phyloP scores from a whole-genome alignment of 2,888 invertebrate species.

The Lacanobia wlatinum region DNA sequence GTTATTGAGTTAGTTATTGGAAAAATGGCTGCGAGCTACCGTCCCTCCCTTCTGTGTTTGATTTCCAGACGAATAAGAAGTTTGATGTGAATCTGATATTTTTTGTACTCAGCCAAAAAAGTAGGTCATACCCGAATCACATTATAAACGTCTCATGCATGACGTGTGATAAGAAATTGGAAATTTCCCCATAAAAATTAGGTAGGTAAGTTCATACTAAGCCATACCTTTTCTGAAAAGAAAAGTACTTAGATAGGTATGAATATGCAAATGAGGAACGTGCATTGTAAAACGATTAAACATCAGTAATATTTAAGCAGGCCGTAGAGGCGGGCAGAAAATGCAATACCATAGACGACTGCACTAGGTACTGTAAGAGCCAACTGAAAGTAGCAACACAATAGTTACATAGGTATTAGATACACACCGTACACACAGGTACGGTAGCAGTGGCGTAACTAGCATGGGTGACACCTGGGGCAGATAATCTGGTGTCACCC shows the following conservation, averaged over 20 bases:
- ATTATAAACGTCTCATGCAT: background rate
- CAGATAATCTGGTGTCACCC: no score
- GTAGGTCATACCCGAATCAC: background rate
- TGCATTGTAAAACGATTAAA: background rate
- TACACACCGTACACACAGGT: background rate
- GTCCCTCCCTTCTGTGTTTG: constrained; percentile 7
- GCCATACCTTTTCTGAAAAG: background rate
- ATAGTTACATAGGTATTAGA: background rate
- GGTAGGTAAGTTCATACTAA: background rate
- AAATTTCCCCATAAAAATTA: background rate
- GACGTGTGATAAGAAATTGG: constrained; percentile 2
- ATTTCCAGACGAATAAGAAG: constrained; percentile 22
- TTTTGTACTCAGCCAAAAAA: constrained; percentile 5
- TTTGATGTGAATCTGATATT: constrained; percentile 29
- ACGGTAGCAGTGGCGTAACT: no score
- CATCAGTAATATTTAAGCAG: background rate
- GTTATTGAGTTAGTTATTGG: constrained; percentile 26
- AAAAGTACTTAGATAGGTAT: background rate
- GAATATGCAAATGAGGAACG: background rate
- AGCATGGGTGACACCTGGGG: no score
- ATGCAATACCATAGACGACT: background rate
- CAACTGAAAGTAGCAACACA: background rate
- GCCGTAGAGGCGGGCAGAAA: background rate
- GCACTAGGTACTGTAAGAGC: background rate
- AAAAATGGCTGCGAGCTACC: constrained; percentile 14